Evolutionary conservation across 2,797 vertebrate genomes (phyloP).

Genomic region (Arctocebus calabarensis): DNA sequence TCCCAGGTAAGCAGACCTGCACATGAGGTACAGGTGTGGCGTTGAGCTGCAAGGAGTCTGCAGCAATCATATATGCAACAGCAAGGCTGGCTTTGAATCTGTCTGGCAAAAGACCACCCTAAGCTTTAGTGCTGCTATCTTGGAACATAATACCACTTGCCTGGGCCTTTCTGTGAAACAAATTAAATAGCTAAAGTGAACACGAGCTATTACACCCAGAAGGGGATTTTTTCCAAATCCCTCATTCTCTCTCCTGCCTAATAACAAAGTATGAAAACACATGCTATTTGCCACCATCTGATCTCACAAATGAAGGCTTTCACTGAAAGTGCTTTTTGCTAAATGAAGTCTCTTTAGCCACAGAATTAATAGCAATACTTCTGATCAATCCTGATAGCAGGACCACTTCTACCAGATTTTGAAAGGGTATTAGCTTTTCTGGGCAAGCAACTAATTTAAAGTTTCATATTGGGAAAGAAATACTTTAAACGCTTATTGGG

Average conservation of each 20-base stretch:
- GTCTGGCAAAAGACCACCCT: constrained; percentile 18
- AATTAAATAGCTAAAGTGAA: constrained; percentile 62
- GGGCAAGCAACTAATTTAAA: constrained; percentile 42
- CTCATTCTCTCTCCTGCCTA: constrained; percentile 27
- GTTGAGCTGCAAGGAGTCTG: neutral
- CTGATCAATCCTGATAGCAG: constrained; percentile 58
- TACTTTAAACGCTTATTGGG: constrained; percentile 13
- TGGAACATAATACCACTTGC: constrained; percentile 1
- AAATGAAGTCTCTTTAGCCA: constrained; percentile 59
- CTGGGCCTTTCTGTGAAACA: constrained; percentile 34
- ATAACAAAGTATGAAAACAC: constrained; percentile 55
- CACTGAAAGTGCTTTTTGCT: constrained; percentile 67
- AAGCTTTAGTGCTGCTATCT: neutral
- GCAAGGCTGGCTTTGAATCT: neutral
- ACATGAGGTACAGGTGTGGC: neutral
- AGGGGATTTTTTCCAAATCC: constrained; percentile 58
- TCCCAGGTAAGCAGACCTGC: neutral
- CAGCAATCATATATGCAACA: neutral
- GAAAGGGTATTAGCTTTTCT: constrained; percentile 60
- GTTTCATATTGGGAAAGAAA: constrained; percentile 55
- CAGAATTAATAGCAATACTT: constrained; percentile 51
- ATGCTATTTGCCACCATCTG: neutral
- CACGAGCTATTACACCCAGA: neutral
- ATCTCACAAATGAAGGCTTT: constrained; percentile 44
- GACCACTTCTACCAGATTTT: neutral